Conservation (phyloP, 2,888 invertebrate genomes). For the Abrostola tripartita region DNA sequence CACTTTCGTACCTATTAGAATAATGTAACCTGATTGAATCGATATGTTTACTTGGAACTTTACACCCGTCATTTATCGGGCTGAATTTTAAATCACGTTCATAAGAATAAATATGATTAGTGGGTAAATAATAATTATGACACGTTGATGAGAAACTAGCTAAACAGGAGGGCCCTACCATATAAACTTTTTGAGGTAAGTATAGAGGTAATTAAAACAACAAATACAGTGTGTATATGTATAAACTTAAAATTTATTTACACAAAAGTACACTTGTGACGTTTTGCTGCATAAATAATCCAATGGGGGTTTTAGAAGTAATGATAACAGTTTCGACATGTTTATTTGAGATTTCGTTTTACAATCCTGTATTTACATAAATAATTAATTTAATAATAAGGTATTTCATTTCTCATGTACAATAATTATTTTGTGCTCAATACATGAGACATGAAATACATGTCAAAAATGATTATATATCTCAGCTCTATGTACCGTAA, state of each 20-base stretch:
- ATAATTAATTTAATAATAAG: constrained; percentile 40
- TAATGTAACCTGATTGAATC: too few relatives aligned
- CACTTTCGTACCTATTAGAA: too few relatives aligned
- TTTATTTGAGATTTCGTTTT: constrained; percentile 56
- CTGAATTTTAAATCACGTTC: too few relatives aligned
- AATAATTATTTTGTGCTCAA: constrained; percentile 36
- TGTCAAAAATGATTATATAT: constrained; percentile 49
- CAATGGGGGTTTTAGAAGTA: constrained; percentile 37
- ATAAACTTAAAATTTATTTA: constrained; percentile 87
- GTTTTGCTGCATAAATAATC: constrained; percentile 75
- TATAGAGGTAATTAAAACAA: constrained; percentile 69
- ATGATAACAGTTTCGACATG: constrained; percentile 38
- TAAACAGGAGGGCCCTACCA: too few relatives aligned
- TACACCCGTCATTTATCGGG: too few relatives aligned
- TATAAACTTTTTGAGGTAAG: background rate
- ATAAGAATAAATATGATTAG: too few relatives aligned
- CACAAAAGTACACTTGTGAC: constrained; percentile 87
- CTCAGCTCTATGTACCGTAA: constrained; percentile 58
- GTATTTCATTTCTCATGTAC: constrained; percentile 52
- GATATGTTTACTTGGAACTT: too few relatives aligned
- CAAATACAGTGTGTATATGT: constrained; percentile 84
- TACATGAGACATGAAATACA: constrained; percentile 54
- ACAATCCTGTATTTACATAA: constrained; percentile 54
- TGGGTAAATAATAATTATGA: too few relatives aligned
- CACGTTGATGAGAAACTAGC: too few relatives aligned